These are phyloP conservation scores for Arizona elegans DNA, from an alignment of 2,113 vertebrate genomes.

Conservation along the genomic window DNA sequence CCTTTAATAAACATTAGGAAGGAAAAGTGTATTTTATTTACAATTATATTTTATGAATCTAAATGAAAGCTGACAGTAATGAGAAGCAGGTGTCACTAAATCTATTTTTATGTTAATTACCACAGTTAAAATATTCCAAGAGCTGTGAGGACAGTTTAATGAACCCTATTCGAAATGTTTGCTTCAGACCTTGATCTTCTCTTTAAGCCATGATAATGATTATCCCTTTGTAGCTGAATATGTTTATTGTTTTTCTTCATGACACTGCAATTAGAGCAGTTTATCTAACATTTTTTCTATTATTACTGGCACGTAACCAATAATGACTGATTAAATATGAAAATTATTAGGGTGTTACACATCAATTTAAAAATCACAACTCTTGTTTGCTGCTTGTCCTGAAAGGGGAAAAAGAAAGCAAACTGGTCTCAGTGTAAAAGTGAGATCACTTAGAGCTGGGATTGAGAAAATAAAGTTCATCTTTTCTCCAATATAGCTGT, in stretches of 20 bases:
- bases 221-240: constrained; percentile 49
- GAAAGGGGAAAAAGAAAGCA: neutral
- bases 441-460: constrained; percentile 26
- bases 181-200: constrained; percentile 56
- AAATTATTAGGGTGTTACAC: constrained; percentile 42
- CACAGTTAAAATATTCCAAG: constrained; percentile 61
- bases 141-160: constrained; percentile 68
- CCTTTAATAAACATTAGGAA: constrained; percentile 62
- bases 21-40: constrained; percentile 68
- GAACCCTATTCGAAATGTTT: constrained; percentile 71
- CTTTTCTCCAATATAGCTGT: neutral
- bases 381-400: constrained; percentile 17
- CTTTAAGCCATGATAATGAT: constrained; percentile 55
- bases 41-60: constrained; percentile 65
- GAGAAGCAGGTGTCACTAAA: constrained; percentile 66
- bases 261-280: constrained; percentile 55
- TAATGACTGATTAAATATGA: constrained; percentile 55
- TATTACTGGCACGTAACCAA: constrained; percentile 31
- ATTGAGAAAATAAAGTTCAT: constrained; percentile 23
- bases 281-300: constrained; percentile 19
- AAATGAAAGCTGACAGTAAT: constrained; percentile 66
- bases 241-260: constrained; percentile 61
- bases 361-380: constrained; percentile 46
- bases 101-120: constrained; percentile 71
- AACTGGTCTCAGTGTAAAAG: constrained; percentile 39